These are phyloP conservation scores for Drosophila miranda DNA, from an alignment of 1,140 invertebrate species.

Conservation along the genomic window DNA sequence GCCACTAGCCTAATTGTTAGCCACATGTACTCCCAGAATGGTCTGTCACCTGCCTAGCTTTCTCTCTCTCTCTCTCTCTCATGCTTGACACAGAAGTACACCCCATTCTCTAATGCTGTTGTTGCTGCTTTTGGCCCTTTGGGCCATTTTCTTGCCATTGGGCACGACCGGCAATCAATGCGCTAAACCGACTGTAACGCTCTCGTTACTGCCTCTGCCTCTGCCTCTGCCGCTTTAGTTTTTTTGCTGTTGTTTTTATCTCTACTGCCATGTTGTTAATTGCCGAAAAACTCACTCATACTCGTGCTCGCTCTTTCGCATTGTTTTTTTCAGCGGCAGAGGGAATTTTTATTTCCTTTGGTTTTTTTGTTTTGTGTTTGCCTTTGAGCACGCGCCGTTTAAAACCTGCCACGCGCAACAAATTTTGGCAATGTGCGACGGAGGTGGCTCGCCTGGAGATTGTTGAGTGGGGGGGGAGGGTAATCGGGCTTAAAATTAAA, in stretches of 20 bases:
- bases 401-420: slow-evolving; percentile 69
- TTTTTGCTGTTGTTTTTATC: slow-evolving; percentile 49
- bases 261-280: slow-evolving; percentile 68
- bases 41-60: too few relatives aligned
- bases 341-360: slow-evolving; percentile 3
- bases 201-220: slow-evolving; percentile 8
- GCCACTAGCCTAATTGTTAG: too few relatives aligned
- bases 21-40: too few relatives aligned
- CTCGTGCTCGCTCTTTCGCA: slow-evolving; percentile 27
- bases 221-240: not conserved
- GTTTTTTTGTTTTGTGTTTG: slow-evolving; percentile 50
- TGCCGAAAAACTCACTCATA: slow-evolving; percentile 61
- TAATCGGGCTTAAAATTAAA: slow-evolving; percentile 70
- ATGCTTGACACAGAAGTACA: too few relatives aligned
- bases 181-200: slow-evolving; percentile 59
- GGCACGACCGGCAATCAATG: slow-evolving; percentile 57
- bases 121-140: slow-evolving; percentile 30
- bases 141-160: slow-evolving; percentile 48
- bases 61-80: too few relatives aligned
- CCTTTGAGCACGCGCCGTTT: slow-evolving; percentile 69
- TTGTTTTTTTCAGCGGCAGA: not conserved
- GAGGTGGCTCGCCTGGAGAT: not conserved
- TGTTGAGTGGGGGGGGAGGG: slow-evolving; percentile 20
- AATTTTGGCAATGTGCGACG: slow-evolving; percentile 40
- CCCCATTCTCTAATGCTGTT: slow-evolving; percentile 17